Evolutionary conservation across 2,888 invertebrate species (phyloP).

Genomic region (Dolomedes plantarius): DNA sequence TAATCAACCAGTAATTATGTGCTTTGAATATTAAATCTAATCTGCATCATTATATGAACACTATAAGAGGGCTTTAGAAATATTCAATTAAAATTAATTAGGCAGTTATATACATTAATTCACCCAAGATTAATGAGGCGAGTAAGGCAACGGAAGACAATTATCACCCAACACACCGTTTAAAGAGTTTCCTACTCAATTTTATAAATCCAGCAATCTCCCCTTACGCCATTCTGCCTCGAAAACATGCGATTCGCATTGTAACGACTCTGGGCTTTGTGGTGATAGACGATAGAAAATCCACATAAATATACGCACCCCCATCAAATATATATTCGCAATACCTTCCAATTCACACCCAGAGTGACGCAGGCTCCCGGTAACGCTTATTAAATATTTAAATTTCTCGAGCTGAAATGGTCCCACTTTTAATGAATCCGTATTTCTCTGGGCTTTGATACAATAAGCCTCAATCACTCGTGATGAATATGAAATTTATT

Average conservation of each 20-base stretch:
- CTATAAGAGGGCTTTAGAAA: no score
- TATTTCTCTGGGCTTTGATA: constrained; percentile 63
- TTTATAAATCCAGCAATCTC: not conserved
- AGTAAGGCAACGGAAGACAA: no score
- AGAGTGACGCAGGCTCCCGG: not conserved
- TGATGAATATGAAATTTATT: constrained; percentile 70
- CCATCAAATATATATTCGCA: not conserved
- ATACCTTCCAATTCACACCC: constrained; percentile 34
- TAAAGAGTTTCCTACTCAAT: no score
- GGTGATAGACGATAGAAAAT: constrained; percentile 65
- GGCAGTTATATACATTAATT: no score
- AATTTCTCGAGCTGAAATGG: constrained; percentile 36
- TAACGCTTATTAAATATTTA: constrained; percentile 67
- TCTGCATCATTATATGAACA: no score
- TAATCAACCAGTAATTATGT: no score
- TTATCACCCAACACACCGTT: no score
- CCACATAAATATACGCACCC: constrained; percentile 54
- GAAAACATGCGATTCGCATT: constrained; percentile 13
- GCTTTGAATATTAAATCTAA: no score
- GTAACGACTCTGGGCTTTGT: constrained; percentile 68
- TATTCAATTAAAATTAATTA: no score
- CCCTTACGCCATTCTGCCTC: constrained; percentile 30
- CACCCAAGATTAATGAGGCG: no score
- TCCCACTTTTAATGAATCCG: constrained; percentile 60
- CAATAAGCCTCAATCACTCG: constrained; percentile 69